Evolutionary conservation across 2,113 vertebrate genomes (phyloP).

Genomic region (Ailurus styani): DNA sequence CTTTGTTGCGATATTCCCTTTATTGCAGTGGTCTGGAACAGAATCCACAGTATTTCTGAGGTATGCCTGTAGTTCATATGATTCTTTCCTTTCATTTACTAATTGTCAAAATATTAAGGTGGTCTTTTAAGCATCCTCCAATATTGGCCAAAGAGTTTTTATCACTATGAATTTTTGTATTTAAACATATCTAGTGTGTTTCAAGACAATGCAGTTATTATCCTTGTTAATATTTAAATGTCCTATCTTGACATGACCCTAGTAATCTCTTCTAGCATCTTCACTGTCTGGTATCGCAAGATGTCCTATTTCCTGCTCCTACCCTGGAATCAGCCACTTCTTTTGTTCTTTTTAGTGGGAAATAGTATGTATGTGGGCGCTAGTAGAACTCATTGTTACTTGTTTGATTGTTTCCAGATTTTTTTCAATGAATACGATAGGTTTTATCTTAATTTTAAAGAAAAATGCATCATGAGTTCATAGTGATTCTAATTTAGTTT

Average conservation of each 20-base stretch:
- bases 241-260: background rate
- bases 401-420: background rate
- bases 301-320: background rate
- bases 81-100: constrained; percentile 11
- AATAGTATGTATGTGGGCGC: background rate
- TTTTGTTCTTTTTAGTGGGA: background rate
- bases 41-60: background rate
- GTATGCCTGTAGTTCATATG: background rate
- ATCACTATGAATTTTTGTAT: background rate
- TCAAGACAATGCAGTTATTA: background rate
- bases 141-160: background rate
- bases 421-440: background rate
- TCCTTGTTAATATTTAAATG: background rate
- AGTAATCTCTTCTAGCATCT: background rate
- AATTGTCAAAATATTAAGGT: background rate
- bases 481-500: background rate
- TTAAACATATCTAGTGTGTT: background rate
- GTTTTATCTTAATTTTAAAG: background rate
- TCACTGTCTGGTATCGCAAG: background rate
- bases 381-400: background rate
- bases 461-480: background rate
- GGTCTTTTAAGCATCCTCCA: background rate
- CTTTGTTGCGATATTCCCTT: background rate
- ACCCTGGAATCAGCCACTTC: background rate
- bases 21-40: background rate